A percentile compares a stretch with the other conserved stretches of the same genome.
These are phyloP conservation scores for Zaprionus capensis DNA, from an alignment of 1,140 invertebrate species.

Conservation along the genomic window DNA sequence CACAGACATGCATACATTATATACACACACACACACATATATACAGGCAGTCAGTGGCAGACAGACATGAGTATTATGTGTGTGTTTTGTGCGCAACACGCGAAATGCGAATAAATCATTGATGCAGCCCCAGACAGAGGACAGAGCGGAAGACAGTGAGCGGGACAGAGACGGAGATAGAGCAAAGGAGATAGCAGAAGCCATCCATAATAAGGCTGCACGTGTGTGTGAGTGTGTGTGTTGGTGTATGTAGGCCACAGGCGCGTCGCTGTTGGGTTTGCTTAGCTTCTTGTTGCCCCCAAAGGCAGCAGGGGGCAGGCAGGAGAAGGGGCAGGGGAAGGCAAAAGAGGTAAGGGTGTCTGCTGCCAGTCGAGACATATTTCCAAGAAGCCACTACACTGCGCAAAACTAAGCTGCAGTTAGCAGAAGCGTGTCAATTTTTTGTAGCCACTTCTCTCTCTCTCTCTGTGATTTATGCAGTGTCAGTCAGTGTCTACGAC, in stretches of 20 bases:
- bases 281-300: conserved; percentile 31
- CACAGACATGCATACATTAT: conserved; percentile 36
- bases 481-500: background rate
- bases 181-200: conserved; percentile 1
- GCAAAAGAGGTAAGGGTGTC: conserved; percentile 31
- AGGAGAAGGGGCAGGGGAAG: background rate
- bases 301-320: conserved; percentile 1
- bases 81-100: conserved; percentile 59
- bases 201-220: conserved; percentile 29
- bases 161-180: background rate
- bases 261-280: conserved; percentile 30
- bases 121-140: conserved; percentile 50
- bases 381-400: conserved; percentile 64
- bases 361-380: conserved; percentile 72
- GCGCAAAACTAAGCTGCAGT: background rate
- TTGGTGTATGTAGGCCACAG: conserved; percentile 53
- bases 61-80: conserved; percentile 20
- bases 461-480: background rate
- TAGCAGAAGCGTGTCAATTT: conserved; percentile 1
- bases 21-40: conserved; percentile 34
- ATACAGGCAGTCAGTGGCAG: conserved; percentile 4
- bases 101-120: conserved; percentile 80
- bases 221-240: conserved; percentile 18
- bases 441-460: background rate
- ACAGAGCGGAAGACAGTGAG: conserved; percentile 9